A percentile compares a stretch with the other conserved stretches of the same genome.
These are phyloP conservation scores for Halictus ligatus DNA, from an alignment of 2,888 invertebrate species.

Conservation along the genomic window DNA sequence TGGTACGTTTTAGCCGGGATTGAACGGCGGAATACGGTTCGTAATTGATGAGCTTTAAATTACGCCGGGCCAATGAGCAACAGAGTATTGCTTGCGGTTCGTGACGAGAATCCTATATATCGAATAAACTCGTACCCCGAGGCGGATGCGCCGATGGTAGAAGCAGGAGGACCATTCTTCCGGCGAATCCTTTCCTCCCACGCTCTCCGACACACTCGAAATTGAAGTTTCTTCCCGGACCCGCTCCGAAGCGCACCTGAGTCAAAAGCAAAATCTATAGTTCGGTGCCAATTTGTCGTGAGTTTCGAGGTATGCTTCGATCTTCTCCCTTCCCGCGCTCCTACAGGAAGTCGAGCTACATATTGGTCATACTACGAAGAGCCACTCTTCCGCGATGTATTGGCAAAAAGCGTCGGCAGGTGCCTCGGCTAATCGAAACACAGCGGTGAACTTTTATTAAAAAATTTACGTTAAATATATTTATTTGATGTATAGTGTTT, in stretches of 20 bases:
- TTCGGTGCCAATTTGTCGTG: neutral
- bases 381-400: neutral
- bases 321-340: neutral
- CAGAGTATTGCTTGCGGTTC: slow-evolving; percentile 16
- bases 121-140: slow-evolving; percentile 13
- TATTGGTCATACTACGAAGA: neutral
- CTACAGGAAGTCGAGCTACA: neutral
- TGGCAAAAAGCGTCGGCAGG: neutral
- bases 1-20: neutral
- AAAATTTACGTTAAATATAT: neutral
- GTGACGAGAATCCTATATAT: slow-evolving; percentile 19
- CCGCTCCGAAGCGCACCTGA: neutral
- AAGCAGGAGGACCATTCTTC: neutral
- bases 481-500: neutral
- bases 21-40: slow-evolving; percentile 24
- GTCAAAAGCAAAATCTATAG: slow-evolving; percentile 35
- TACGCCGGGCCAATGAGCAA: slow-evolving; percentile 13
- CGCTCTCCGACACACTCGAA: slow-evolving; percentile 17
- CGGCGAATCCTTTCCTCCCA: neutral
- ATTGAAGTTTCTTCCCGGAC: slow-evolving; percentile 11
- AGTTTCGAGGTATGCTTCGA: neutral
- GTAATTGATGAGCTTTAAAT: slow-evolving; percentile 41
- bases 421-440: neutral
- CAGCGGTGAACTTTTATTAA: neutral
- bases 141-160: neutral